Percentiles rank a stretch among this genome's conserved stretches.
phyloP scores from a whole-genome alignment of 2,113 vertebrate species.

The Chinchilla lanigera region DNA sequence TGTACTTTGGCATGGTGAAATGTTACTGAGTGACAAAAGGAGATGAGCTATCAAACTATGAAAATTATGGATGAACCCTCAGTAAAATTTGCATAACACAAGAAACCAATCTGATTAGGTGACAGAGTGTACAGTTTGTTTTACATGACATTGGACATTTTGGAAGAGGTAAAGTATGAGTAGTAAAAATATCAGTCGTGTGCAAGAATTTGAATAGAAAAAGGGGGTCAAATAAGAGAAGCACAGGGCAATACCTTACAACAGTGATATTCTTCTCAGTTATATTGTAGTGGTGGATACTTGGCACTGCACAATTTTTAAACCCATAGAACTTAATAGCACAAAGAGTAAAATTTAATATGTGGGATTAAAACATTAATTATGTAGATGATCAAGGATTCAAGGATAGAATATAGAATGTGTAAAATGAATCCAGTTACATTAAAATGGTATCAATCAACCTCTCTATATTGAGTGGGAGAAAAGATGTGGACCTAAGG shows the following conservation, averaged over 20 bases:
- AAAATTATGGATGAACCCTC: neutral
- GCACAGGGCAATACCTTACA: neutral
- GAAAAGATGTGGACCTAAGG: neutral
- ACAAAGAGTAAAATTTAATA: neutral
- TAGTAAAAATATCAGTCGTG: neutral
- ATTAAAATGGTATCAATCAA: neutral
- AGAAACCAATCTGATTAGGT: neutral
- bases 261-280: neutral
- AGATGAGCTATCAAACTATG: neutral
- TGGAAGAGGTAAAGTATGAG: neutral
- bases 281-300: neutral
- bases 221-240: neutral
- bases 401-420: neutral
- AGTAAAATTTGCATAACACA: neutral
- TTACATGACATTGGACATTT: neutral
- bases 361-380: neutral
- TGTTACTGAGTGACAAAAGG: neutral
- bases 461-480: neutral
- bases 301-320: neutral
- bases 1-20: neutral
- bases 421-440: neutral
- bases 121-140: neutral
- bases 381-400: neutral
- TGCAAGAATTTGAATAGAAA: neutral
- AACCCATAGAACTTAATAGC: neutral